Percentiles rank a stretch among this genome's conserved stretches.
phyloP scores from a whole-genome alignment of 2,113 vertebrate genomes.

The Smithornis capensis region DNA sequence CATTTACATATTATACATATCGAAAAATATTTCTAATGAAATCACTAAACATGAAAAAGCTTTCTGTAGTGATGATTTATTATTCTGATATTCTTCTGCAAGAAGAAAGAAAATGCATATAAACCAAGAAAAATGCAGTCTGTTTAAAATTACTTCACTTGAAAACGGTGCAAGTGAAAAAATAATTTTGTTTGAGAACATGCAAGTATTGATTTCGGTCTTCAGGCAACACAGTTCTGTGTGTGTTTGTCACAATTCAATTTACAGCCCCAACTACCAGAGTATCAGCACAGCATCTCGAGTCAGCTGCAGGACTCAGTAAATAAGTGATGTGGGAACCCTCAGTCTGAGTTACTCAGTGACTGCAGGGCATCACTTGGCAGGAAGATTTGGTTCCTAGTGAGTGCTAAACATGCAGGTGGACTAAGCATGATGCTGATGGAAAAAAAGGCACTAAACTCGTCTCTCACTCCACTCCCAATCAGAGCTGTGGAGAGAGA shows the following conservation, averaged over 20 bases:
- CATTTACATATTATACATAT: not conserved
- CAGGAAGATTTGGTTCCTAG: not conserved
- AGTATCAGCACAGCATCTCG: not conserved
- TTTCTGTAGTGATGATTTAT: not conserved
- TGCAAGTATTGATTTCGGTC: not conserved
- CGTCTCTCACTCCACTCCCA: not conserved
- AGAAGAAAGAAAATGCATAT: not conserved
- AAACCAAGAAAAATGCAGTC: not conserved
- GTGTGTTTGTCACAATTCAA: not conserved
- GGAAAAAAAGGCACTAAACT: not conserved
- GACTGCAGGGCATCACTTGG: not conserved
- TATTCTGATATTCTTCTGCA: not conserved
- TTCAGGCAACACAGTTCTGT: not conserved
- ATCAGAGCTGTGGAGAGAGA: not conserved
- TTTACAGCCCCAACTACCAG: not conserved
- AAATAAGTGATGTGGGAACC: not conserved
- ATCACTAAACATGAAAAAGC: not conserved
- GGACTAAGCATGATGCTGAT: not conserved
- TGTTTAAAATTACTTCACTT: not conserved
- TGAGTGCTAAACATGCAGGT: not conserved
- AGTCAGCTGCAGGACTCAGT: not conserved
- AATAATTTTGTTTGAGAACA: conserved; percentile 7
- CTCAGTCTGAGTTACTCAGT: not conserved
- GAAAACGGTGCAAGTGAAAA: not conserved
- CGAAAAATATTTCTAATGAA: not conserved